Base-by-base conservation (phyloP, 2,888 invertebrate genomes). In the Sinohyriopsis cumingii region DNA sequence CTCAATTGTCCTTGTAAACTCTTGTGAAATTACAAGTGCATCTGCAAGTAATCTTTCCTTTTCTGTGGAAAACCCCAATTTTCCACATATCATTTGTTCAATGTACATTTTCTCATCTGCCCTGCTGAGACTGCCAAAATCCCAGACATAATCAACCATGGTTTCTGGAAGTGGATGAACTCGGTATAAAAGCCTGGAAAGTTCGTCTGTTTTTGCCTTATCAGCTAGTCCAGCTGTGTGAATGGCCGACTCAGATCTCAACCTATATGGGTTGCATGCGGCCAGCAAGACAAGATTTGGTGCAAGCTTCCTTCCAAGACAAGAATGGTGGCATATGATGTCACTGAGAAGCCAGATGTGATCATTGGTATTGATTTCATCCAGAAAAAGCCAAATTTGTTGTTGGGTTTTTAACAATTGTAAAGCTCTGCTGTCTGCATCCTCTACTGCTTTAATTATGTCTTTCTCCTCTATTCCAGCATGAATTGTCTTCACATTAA, bases 301-400 rank as follows among this genome's bases (percentile, higher is more conserved):
- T 12, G 82, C 70, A 3, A 84, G 65, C 1, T 45, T 55, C 59
- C 67, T 55, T 15, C 78, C 80, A 22, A 72, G 70, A 56, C 78
- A 75, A 25, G 45, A 70, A 12, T 76, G 73, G 54, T 81, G 79
- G 64, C 84, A 83, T 3, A 82, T 69, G 12, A 80, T 69, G 60
- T 79, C 78, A 59, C 73, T 75, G 19, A 82, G 78, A 3, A 82
- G 28, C 6, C 82, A 81, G 55, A 83, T 65, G 65, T 78, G 74
- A 55, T 80, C 79, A 55, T 77, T 79, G 7, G 84, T 84, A 65
- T 84, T 84, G 18, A 84, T 82, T 76, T 84, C 84, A 75, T 84
- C 84, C 12, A 84, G 68, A 72, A 84, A 84, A 12, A 84, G 28
- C 84, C 84, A 84, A 33, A 54, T 60, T 63, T 71, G 57, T 53